Evolutionary conservation across 2,888 invertebrate genomes (phyloP).

Genomic region (Pollenia angustigena): DNA sequence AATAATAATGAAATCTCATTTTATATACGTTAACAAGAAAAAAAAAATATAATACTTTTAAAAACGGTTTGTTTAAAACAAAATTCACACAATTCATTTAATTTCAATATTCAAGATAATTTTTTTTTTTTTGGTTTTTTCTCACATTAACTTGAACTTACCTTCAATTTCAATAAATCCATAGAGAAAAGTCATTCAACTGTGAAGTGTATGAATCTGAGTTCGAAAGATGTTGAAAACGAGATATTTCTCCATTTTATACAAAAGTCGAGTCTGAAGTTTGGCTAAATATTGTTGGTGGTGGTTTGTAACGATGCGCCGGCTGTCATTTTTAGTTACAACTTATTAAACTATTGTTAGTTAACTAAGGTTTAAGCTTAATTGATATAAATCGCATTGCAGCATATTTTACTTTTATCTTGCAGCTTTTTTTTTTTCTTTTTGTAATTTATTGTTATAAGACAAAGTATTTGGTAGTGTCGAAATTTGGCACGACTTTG

Average conservation of each 20-base stretch:
- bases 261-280: slow-evolving; percentile 5
- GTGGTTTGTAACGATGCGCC: slow-evolving; percentile 13
- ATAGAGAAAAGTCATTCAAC: slow-evolving; percentile 10
- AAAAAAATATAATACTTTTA: not conserved
- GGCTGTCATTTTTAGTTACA: not conserved
- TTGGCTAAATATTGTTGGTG: slow-evolving; percentile 67
- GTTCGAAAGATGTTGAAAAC: slow-evolving; percentile 45
- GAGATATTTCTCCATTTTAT: slow-evolving; percentile 22
- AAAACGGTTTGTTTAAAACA: slow-evolving; percentile 34
- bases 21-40: not conserved
- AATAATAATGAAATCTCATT: not conserved
- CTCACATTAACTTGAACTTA: slow-evolving; percentile 36
- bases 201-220: slow-evolving; percentile 8
- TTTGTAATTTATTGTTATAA: slow-evolving; percentile 71
- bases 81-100: slow-evolving; percentile 59
- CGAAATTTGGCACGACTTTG: not conserved
- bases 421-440: slow-evolving; percentile 3
- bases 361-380: slow-evolving; percentile 41
- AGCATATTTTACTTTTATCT: slow-evolving; percentile 40
- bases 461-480: slow-evolving; percentile 56
- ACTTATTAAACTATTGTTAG: slow-evolving; percentile 6
- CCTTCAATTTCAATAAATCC: slow-evolving; percentile 49
- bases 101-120: slow-evolving; percentile 1
- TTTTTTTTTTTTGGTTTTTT: slow-evolving; percentile 13
- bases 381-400: slow-evolving; percentile 66